A percentile compares a stretch with the other conserved stretches of the same genome.
phyloP scores from a whole-genome alignment of 1,140 invertebrate genomes.

The Coptotermes formosanus region DNA sequence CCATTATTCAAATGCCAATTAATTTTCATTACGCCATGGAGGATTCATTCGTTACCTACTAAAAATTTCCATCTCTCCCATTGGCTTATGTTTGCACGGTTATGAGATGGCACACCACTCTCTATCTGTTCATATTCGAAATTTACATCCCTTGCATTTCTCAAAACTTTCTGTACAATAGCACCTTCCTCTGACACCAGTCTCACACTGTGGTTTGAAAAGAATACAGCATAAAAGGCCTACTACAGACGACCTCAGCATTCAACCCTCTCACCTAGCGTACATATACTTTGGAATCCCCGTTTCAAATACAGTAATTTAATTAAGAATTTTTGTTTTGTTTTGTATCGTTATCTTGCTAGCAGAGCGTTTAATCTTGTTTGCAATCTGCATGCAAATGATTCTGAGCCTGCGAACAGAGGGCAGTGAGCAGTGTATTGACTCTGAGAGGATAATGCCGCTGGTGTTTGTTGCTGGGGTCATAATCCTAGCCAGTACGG shows the following conservation, averaged over 20 bases:
- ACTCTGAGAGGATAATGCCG: neutral
- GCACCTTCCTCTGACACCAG: neutral
- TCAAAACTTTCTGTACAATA: neutral
- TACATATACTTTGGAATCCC: neutral
- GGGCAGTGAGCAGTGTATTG: neutral
- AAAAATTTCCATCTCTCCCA: neutral
- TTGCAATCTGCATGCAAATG: slow-evolving; percentile 15
- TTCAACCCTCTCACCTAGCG: neutral
- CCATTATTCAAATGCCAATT: neutral
- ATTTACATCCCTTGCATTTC: neutral
- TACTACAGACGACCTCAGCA: neutral
- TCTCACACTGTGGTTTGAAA: neutral
- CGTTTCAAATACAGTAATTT: neutral
- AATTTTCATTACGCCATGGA: neutral
- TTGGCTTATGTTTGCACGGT: neutral
- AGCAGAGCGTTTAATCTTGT: neutral
- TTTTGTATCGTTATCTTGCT: slow-evolving; percentile 11
- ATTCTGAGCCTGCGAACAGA: neutral
- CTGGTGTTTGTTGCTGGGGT: neutral
- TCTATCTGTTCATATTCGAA: neutral
- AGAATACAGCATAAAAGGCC: neutral
- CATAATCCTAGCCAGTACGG: neutral
- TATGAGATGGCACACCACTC: neutral
- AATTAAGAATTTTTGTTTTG: neutral
- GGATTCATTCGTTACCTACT: neutral